Conservation (phyloP, 2,797 vertebrate genomes). For the Phyllotis vaccarum region DNA sequence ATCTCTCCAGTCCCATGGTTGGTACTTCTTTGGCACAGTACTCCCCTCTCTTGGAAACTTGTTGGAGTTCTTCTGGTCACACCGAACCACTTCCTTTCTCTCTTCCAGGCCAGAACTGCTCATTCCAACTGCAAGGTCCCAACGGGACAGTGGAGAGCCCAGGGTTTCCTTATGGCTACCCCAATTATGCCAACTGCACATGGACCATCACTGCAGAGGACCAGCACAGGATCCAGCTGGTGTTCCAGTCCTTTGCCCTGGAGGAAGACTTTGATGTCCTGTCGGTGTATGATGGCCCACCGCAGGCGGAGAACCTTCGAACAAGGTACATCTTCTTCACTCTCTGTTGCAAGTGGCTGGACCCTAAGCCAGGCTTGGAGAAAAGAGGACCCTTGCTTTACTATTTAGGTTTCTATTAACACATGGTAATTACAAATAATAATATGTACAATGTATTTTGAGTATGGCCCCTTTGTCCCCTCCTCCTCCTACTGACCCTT, state of each 20-base stretch:
- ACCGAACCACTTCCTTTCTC: constrained; percentile 49
- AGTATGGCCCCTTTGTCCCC: neutral
- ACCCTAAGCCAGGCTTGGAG: neutral
- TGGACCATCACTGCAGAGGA: constrained; percentile 97
- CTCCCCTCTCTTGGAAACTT: neutral
- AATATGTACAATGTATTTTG: neutral
- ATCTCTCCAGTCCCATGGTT: too few relatives aligned
- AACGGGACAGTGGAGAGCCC: constrained; percentile 99
- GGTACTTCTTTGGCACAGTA: accelerated
- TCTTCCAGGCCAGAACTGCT: constrained; percentile 97
- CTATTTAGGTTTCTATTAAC: neutral
- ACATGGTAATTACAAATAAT: neutral
- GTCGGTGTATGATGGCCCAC: constrained; percentile 96
- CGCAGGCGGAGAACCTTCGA: constrained; percentile 94
- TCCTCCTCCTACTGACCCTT: neutral
- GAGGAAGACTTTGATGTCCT: constrained; percentile 99
- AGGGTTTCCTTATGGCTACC: constrained; percentile 98
- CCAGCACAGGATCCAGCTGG: constrained; percentile 98
- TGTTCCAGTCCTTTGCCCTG: constrained; percentile 98
- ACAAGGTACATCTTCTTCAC: constrained; percentile 91
- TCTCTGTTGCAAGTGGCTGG: neutral
- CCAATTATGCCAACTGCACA: constrained; percentile 99
- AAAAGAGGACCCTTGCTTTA: constrained; percentile 51
- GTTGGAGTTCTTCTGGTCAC: neutral
- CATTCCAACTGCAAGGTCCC: constrained; percentile 94